Base-by-base conservation (phyloP, 2,797 vertebrate species). In the Sebastolobus altivelis region DNA sequence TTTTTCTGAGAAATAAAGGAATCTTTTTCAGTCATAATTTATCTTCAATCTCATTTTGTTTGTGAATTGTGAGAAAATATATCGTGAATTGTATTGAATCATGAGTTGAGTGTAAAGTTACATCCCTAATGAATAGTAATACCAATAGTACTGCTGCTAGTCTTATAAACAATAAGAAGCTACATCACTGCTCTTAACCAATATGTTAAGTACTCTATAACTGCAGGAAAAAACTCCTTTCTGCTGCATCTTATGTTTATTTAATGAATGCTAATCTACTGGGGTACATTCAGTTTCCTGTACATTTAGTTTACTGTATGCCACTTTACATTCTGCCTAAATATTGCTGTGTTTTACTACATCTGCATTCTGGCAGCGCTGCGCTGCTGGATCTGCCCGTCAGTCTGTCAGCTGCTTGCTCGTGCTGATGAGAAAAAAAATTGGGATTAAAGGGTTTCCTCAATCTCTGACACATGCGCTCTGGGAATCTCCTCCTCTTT, bases 401-500 rank as follows among this genome's bases (percentile, higher is more conserved):
- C 85, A 63, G 71, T 72, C 66, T 62, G 81, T 85, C 85, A 82
- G 84, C 85, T 62, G 80, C 71, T 65, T 43, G 29, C 79, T 85
- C 35, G 29, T 56, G 61, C 81, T 86, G 84, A 87, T 90, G 78
- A 89, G 81, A 90, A 70, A 78, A 22, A 22, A 85, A 90, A 86
- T 90, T 70, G 54, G 77, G 88, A 93, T 93, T 82, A 89, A 90
- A 93, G 83, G 65, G 79, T 81, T 89, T 88, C 79, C 83, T 81
- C 76, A 12, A 37, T 59, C 37, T 85, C 82, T 92, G 88, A 90
- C 90, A 88, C 87, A 85, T 69, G 87, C 83, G 89, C 87, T 78
- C 73, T 79, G 88, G 89, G 91, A 91, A 81, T 87, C 82, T 84
- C 63, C 71, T 77, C 43, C 31, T 68, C 49, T 67, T 69, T 49